Percentiles rank a stretch among this genome's conserved stretches.
Conservation (phyloP, 2,797 vertebrate species). For the Aplochiton taeniatus region DNA sequence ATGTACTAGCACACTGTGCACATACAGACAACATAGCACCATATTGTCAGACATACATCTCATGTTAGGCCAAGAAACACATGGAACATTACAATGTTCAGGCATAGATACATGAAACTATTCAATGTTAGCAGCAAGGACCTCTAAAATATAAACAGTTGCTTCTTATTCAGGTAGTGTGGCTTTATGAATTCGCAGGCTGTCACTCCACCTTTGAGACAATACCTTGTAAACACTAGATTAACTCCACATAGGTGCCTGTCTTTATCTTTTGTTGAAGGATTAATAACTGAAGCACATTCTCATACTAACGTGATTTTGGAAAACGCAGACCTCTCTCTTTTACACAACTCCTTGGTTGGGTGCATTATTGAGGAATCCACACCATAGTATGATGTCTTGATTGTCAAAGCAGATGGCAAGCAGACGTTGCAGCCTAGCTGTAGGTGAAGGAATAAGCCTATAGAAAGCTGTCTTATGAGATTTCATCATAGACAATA, state of each 20-base stretch:
- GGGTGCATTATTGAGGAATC: conserved; percentile 1
- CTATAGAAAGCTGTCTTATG: conserved; percentile 26
- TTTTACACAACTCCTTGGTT: neutral
- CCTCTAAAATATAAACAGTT: neutral
- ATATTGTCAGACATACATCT: conserved; percentile 17
- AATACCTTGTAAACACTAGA: conserved; percentile 15
- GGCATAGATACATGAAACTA: conserved; percentile 2
- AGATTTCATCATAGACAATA: conserved; percentile 26
- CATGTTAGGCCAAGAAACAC: conserved; percentile 17
- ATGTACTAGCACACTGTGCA: conserved; percentile 1
- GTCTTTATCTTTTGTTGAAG: neutral
- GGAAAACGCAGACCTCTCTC: conserved; percentile 8
- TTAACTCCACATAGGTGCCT: conserved; percentile 21
- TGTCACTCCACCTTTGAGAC: conserved; percentile 2
- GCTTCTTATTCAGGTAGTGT: conserved; percentile 3
- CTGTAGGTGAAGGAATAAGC: conserved; percentile 15
- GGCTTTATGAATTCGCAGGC: neutral
- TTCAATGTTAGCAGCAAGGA: conserved; percentile 11
- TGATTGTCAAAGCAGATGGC: conserved; percentile 49
- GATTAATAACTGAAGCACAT: too few relatives aligned
- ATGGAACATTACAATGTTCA: conserved; percentile 17
- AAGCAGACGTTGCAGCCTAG: conserved; percentile 4
- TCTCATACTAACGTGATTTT: conserved; percentile 10
- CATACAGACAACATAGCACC: conserved; percentile 18
- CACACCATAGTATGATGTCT: conserved; percentile 20